These are phyloP conservation scores for Campopleginae sp. DNA, from an alignment of 2,888 invertebrate genomes.

Conservation along the genomic window DNA sequence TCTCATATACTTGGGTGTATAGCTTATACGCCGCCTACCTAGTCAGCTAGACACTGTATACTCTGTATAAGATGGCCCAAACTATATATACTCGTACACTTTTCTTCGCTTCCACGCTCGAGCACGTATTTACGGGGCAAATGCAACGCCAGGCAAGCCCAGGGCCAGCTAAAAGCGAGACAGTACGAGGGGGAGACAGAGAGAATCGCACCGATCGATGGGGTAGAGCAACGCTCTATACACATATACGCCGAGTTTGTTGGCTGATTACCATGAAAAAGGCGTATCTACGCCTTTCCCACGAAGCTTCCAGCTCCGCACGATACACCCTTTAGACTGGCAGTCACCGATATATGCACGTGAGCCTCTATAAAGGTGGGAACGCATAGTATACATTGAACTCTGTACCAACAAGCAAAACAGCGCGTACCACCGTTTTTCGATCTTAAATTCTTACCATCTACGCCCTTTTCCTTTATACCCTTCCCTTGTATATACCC, in stretches of 20 bases:
- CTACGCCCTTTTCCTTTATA: slow-evolving; percentile 19
- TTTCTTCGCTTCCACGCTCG: slow-evolving; percentile 66
- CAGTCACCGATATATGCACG: slow-evolving; percentile 17
- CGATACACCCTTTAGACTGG: background rate
- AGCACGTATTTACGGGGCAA: slow-evolving; percentile 67
- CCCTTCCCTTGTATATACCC: background rate
- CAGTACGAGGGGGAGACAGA: slow-evolving; percentile 28
- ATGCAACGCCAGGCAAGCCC: slow-evolving; percentile 64
- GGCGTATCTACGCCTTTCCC: slow-evolving; percentile 4
- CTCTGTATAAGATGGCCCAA: slow-evolving; percentile 45
- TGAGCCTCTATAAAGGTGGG: slow-evolving; percentile 2
- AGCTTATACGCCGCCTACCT: slow-evolving; percentile 60
- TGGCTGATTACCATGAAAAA: slow-evolving; percentile 2
- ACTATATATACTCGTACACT: slow-evolving; percentile 51
- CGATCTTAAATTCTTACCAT: slow-evolving; percentile 16
- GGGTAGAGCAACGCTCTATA: slow-evolving; percentile 51
- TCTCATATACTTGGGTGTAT: slow-evolving; percentile 49
- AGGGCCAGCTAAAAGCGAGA: slow-evolving; percentile 43
- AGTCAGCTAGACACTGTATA: slow-evolving; percentile 54
- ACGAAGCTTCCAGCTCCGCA: background rate
- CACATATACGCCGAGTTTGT: background rate
- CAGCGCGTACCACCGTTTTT: background rate
- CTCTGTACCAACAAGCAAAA: slow-evolving; percentile 23
- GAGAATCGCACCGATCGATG: slow-evolving; percentile 63
- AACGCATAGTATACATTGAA: slow-evolving; percentile 3